Base-by-base conservation (phyloP, 2,888 invertebrate genomes). In the Eubasilissa splendida region DNA sequence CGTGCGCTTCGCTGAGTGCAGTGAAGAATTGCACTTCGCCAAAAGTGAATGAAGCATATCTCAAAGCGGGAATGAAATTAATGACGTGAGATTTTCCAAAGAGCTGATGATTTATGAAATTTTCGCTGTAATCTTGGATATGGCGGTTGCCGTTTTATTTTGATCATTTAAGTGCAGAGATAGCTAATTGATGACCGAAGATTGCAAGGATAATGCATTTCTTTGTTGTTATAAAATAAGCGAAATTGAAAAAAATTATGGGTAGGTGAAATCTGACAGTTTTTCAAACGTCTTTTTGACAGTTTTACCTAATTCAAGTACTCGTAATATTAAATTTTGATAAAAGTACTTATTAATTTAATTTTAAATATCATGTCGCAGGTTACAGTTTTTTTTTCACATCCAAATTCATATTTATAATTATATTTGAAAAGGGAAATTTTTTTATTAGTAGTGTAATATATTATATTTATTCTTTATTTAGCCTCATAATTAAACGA, bases 1-100 rank as follows among this genome's bases (percentile, higher is more conserved):
- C 14, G n/a, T n/a, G 66, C 7, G 66, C 4, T n/a, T 33, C n/a
- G 50, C n/a, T 66, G 9, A n/a, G n/a, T n/a, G 66, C 74, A 59
- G 59, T 74, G 59, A 74, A 58, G 58, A 14, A 74, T 56, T 74
- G 74, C 59, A 74, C 74, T 10, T 58, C 33, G 50, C 58, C 14
- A 58, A 74, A 58, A 74, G 56, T 74, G 74, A 74, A 74, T 58
- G 59, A 33, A 12, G 56, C 59, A 42, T 42, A 59, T 59, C 10
- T 42, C 74, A 14, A 58, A 53, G 71, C 58, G 74, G 56, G 74
- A 74, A 74, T 42, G 74, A 74, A 74, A 74, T 74, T 74, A 74
- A 74, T 74, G 74, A 74, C 14, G 59, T 53, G 14, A 52, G 74
- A 22, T 74, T 74, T 58, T 58, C 59, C 56, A 56, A 59, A 58